Evolutionary conservation across 2,888 invertebrate species (phyloP), one percentile per base, ranked within the genome.

Genomic region (Erynnis tages): DNA sequence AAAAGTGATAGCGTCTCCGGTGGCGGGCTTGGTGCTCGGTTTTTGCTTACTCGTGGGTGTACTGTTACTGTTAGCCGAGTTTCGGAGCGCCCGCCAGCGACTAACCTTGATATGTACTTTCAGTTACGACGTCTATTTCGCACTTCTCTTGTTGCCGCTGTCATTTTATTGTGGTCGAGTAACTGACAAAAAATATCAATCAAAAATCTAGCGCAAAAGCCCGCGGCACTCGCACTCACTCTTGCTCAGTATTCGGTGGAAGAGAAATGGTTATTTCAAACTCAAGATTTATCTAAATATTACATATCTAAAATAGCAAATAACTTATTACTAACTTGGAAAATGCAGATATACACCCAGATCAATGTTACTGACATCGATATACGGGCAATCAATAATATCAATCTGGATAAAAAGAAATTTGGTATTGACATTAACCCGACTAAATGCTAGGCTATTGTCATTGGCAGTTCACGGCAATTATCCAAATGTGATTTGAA

Each of bases 171-270:
- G 87, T 88, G 84, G 79, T 79, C 84, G 82, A 83, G 82, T 82
- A 81, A 71, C 82, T 73, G 73, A 88, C 85, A 89, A 89, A 89
- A 89, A 89, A 89, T 88, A 89, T 88, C 87, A 89, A 89, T 89
- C 89, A 86, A 88, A 88, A 87, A 87, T 89, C 87, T 89, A 82
- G 89, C 80, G 82, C 88, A 88, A 83, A 80, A 76, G 85, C 86
- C 87, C 69, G 83, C 73, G 84, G 86, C 88, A 55, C 46, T 60
- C 58, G 63, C 69, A 72, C 75, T 73, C 73, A 73, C 79, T 79
- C 78, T 79, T 78, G 78, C 76, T 67, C 76, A 79, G 76, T 65
- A 68, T 68, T 70, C 67, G 72, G 69, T 32, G 11, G 25, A 32
- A 49, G 16, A 68, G 66, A 65, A 67, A 73, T 71, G 73, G 67